Conservation (phyloP, 1,140 invertebrate species). For the Acromyrmex echinatior region DNA sequence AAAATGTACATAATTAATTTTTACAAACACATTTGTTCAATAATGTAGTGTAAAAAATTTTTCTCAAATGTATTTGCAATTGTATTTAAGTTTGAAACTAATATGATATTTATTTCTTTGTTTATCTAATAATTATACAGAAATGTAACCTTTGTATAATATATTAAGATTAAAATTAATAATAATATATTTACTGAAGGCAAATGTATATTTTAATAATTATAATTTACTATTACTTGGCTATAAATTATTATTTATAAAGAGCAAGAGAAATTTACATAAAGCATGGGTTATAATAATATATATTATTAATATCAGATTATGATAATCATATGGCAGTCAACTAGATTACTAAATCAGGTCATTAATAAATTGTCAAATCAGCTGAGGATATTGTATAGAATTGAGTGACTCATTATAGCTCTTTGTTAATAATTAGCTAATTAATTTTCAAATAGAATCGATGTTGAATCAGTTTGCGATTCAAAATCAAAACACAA, state of each 20-base stretch:
- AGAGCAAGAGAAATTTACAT: constrained; percentile 10
- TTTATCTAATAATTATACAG: not conserved
- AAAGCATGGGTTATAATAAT: not conserved
- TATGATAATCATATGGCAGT: constrained; percentile 46
- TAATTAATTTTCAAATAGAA: constrained; percentile 43
- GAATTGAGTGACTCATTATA: constrained; percentile 34
- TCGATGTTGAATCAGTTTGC: not conserved
- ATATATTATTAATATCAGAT: constrained; percentile 46
- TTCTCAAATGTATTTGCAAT: not conserved
- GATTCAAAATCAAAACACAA: constrained; percentile 33
- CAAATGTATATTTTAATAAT: not conserved
- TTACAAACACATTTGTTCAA: not conserved
- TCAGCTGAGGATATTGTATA: constrained; percentile 48
- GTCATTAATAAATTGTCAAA: constrained; percentile 51
- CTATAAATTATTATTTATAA: constrained; percentile 12
- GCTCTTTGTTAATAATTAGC: constrained; percentile 47
- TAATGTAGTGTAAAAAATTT: not conserved
- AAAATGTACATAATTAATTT: constrained; percentile 22
- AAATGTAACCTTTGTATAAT: not conserved
- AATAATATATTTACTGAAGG: not conserved
- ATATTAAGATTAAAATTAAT: not conserved
- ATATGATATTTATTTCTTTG: not conserved
- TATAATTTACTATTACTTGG: not conserved
- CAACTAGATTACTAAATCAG: constrained; percentile 41
- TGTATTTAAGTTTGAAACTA: not conserved